Evolutionary conservation across 2,113 vertebrate species (phyloP), one percentile per base, ranked within the genome.

Genomic region (Telmatochromis brachygnathus): DNA sequence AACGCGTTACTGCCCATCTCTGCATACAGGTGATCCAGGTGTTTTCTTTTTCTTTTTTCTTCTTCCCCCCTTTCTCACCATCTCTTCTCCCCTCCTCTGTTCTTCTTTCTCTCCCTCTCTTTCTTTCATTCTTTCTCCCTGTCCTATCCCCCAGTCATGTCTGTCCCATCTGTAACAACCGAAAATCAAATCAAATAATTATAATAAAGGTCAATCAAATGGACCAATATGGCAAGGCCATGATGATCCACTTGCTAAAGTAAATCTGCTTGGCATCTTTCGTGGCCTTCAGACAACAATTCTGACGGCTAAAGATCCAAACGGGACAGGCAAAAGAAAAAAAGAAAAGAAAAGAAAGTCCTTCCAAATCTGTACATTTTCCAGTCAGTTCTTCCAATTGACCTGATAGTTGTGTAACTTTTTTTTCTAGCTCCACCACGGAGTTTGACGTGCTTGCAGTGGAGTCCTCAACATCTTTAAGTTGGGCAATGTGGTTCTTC

Each of bases 181-280:
- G 0, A 54, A 54, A 54, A 54, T 21, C 0, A 53, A 53, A 53
- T 11, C 0, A 54, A 23, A 55, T 23, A 53, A 53, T 53, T 53
- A 53, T 11, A 53, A 53, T 53, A 21, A 53, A 53, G 19, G 51
- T 53, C 51, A 53, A 11, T 53, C 19, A 53, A 53, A 53, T 21
- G 51, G 19, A 53, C 2, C 2, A 53, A 53, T 53, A 21, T 21
- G 51, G 19, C 0, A 6, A 53, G 19, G n/a, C 9, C 51, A 11
- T 21, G 51, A 53, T 53, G 51, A 21, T 54, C 1, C 51, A 54
- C n/a, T 21, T 54, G n/a, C 2, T 54, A 54, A 54, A 21, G n/a
- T 54, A 54, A 21, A 21, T 6, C 51, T 6, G 5, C 1, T 21
- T 53, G 49, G 49, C 49, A 53, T 53, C 49, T 53, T 21, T 21